Conservation (phyloP, 2,888 invertebrate genomes). For the Lepidochitona cinerea region DNA sequence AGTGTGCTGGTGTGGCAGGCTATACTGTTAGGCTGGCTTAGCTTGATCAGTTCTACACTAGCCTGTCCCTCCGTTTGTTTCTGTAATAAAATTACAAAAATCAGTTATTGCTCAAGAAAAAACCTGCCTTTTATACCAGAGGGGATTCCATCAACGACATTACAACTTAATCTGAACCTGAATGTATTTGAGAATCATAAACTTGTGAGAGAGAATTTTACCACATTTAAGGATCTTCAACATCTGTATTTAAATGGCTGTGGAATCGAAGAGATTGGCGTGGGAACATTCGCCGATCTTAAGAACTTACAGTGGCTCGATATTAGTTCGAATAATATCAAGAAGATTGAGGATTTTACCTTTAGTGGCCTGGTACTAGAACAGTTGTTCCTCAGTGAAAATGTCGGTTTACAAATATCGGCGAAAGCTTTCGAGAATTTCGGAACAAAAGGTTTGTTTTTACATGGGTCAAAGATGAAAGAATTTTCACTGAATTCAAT, state of each 20-base stretch:
- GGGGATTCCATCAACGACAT: conserved; percentile 60
- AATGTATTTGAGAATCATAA: conserved; percentile 59
- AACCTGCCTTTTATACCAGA: conserved; percentile 58
- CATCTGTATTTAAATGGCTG: conserved; percentile 66
- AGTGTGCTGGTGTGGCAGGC: neutral
- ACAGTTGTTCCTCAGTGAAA: conserved; percentile 67
- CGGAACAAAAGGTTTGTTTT: conserved; percentile 63
- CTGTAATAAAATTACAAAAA: conserved; percentile 61
- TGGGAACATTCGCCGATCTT: conserved; percentile 66
- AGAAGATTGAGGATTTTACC: conserved; percentile 59
- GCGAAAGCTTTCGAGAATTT: conserved; percentile 61
- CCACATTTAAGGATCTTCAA: conserved; percentile 53
- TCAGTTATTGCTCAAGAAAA: conserved; percentile 65
- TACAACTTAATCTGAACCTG: conserved; percentile 64
- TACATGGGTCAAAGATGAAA: conserved; percentile 62
- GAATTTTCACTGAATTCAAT: conserved; percentile 57
- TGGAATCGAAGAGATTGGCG: conserved; percentile 62
- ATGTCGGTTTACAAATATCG: conserved; percentile 57
- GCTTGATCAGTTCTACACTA: neutral
- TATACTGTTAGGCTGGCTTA: neutral
- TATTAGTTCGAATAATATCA: conserved; percentile 64
- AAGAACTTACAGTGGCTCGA: conserved; percentile 64
- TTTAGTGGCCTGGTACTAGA: conserved; percentile 64
- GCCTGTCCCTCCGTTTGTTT: conserved; percentile 65
- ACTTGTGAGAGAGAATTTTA: conserved; percentile 61